Base-by-base conservation (phyloP, 2,888 invertebrate genomes). In the Campaea margaritaria region DNA sequence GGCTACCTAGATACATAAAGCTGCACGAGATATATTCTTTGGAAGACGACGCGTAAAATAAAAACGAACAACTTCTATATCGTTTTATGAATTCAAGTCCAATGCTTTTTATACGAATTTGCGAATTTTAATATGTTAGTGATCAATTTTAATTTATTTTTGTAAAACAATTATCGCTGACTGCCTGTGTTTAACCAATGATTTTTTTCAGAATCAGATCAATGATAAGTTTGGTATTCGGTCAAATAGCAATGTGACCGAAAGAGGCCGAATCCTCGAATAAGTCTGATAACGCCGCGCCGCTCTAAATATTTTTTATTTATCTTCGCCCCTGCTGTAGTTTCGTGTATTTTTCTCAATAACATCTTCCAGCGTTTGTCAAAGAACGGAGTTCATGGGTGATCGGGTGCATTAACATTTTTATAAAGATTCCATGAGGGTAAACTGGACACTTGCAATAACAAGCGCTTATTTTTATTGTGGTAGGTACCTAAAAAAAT, bases 321-420 rank as follows among this genome's bases (percentile, higher is more conserved):
- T 51, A 51, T 51, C n/a, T 51, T 15, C 12, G 16, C 49, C 58
- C 52, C 38, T n/a, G 21, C 36, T 43, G 48, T 43, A 43, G 8
- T 36, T 48, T 46, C 14, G 47, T 43, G 39, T 21, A 21, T 51
- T 27, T 34, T 36, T 38, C 15, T 34, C 46, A 21, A 10, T 36
- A 44, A 44, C 54, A 28, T 49, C 13, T 44, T 55, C 45, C 21
- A 39, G 55, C 51, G 55, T 56, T 42, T 61, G 42, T 61, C 60
- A 61, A 61, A 55, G 55, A 51, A 49, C 31, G 41, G 38, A 47
- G 43, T 43, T 51, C 51, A 61, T 15, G 55, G 55, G 47, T 56
- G 27, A 56, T 56, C 42, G 42, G 11, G 27, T 14, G 16, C 55
- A 61, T 61, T 54, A 31, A 52, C 55, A 55, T 61, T 58, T 60